Evolutionary conservation across 2,888 invertebrate species (phyloP), one percentile per base, ranked within the genome.

Genomic region (Eledona agricola): DNA sequence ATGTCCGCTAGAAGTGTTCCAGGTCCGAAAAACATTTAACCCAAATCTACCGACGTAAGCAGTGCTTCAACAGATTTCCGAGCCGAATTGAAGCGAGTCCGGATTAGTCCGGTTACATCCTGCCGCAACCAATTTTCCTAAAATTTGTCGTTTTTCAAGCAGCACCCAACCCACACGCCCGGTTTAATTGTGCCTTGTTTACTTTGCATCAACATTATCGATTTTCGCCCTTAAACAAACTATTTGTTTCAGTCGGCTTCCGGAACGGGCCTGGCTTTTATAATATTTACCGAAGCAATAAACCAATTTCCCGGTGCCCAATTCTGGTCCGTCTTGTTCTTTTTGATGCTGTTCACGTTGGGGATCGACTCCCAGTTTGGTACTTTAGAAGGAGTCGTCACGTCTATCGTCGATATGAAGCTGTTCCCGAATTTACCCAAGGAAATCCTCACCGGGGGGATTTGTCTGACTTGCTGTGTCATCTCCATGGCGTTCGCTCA

Each of bases 331-430:
- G 85, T 96, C 6, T 82, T 97, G 5, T 97, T 97, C 80, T 97
- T 97, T 78, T 81, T 96, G 38, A 97, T 97, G 97, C 83, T 97
- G 19, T 93, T 97, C 74, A 96, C 96, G 0, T 80, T 97, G 50
- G 97, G 97, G 3, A 94, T 97, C 57, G 97, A 96, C 75, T 96
- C 96, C 0, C 96, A 96, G 73, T 96, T 97, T 71, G 96, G 96
- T 0, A 96, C 96, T 0, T 77, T 97, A 10, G 96, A 97, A 75
- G 96, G 96, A 2, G 95, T 96, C 7, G 92, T 96, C 42, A 96
- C 96, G 0, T 96, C 96, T 1, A 86, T 97, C 52, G 93, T 95
- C 26, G 97, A 97, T 70, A 89, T 96, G 87, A 95, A 96, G 71
- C 77, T 96, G 6, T 93, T 96, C 71, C 95, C 95, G 0, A 93